Evolutionary conservation across 2,888 invertebrate species (phyloP).

Genomic region (Omphaloscelis lunosa): DNA sequence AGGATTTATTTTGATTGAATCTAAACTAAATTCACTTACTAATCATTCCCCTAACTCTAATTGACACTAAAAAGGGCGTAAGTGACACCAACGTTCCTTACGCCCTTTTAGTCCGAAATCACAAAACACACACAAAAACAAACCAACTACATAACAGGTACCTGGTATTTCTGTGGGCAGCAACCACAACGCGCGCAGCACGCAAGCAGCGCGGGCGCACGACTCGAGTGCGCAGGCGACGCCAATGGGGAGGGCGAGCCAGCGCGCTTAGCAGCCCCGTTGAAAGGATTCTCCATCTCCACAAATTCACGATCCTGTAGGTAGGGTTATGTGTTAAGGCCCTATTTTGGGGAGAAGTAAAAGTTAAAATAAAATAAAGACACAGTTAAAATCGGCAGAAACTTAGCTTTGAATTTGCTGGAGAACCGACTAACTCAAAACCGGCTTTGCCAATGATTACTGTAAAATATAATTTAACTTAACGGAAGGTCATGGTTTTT

Average conservation of each 20-base stretch:
- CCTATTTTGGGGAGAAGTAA: constrained; percentile 61
- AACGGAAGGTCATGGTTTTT: constrained; percentile 23
- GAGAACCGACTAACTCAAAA: constrained; percentile 46
- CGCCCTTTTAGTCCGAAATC: background rate
- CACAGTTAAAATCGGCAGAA: constrained; percentile 40
- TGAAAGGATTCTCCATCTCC: constrained; percentile 98
- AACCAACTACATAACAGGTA: constrained; percentile 78
- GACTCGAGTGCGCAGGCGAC: constrained; percentile 96
- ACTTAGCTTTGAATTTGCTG: constrained; percentile 47
- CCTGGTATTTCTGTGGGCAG: constrained; percentile 97
- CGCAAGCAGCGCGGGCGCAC: constrained; percentile 93
- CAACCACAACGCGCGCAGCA: constrained; percentile 97
- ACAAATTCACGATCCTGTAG: constrained; percentile 98
- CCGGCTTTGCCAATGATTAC: constrained; percentile 47
- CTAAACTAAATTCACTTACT: constrained; percentile 16
- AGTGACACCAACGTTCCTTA: background rate
- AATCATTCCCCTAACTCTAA: constrained; percentile 33
- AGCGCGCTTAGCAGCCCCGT: constrained; percentile 97
- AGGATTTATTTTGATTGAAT: background rate
- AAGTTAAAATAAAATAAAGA: constrained; percentile 38
- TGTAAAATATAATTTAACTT: constrained; percentile 45
- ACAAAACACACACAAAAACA: constrained; percentile 32
- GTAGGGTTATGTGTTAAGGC: constrained; percentile 65
- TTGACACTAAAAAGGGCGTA: background rate
- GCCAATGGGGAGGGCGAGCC: constrained; percentile 97